Conservation (phyloP, 2,797 vertebrate genomes). For the Labeo calbasu region DNA sequence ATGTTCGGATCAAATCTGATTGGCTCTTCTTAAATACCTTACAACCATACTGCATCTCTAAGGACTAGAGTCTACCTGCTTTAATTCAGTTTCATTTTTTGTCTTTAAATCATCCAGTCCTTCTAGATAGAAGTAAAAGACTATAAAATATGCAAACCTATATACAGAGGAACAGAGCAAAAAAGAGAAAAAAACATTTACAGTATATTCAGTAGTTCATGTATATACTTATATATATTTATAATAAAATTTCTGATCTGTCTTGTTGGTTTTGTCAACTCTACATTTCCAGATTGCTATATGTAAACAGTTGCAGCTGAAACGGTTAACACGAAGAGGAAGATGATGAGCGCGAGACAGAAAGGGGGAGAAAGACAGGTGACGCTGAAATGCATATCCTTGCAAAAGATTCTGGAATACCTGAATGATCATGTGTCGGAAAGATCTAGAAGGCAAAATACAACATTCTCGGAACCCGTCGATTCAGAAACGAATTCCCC, state of each 20-base stretch:
- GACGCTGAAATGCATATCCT: conserved; percentile 45
- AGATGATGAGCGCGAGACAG: conserved; percentile 17
- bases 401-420: conserved; percentile 53
- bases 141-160: conserved; percentile 99
- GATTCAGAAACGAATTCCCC: conserved; percentile 26
- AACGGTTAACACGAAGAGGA: conserved; percentile 54
- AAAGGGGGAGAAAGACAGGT: neutral
- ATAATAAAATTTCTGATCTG: conserved; percentile 80
- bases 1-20: conserved; percentile 92
- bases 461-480: conserved; percentile 54
- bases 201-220: conserved; percentile 86
- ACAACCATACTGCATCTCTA: conserved; percentile 78
- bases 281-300: conserved; percentile 75
- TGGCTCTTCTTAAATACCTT: conserved; percentile 93
- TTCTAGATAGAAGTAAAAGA: conserved; percentile 99
- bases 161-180: conserved; percentile 90
- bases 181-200: conserved; percentile 80
- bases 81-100: conserved; percentile 80
- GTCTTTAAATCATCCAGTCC: conserved; percentile 86
- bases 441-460: conserved; percentile 53
- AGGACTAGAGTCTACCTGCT: conserved; percentile 77
- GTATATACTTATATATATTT: conserved; percentile 85
- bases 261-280: conserved; percentile 80
- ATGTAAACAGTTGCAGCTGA: conserved; percentile 98
- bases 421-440: conserved; percentile 55